A percentile compares a stretch with the other conserved stretches of the same genome.
These are phyloP conservation scores for Fratercula arctica DNA, from an alignment of 2,797 vertebrate genomes.

Conservation along the genomic window DNA sequence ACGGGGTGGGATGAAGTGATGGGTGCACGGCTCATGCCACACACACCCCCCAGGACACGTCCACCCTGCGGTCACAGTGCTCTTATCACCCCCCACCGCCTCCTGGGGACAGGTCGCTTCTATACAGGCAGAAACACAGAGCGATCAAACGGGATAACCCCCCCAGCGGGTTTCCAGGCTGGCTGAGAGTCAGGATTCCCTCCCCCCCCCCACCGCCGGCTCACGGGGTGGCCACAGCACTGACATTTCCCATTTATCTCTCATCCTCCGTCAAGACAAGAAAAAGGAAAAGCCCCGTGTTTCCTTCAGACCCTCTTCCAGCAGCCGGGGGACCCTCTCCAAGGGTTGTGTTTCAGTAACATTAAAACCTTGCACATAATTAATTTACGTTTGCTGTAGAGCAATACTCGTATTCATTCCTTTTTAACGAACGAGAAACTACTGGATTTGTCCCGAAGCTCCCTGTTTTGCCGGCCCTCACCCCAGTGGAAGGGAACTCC, in stretches of 20 bases:
- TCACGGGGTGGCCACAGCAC: background rate
- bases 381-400: slow-evolving; percentile 20
- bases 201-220: background rate
- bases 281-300: slow-evolving; percentile 4
- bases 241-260: background rate
- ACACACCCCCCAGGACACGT: fast-evolving
- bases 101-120: background rate
- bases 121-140: background rate
- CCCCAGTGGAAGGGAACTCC: background rate
- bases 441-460: background rate
- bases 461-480: background rate
- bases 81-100: background rate
- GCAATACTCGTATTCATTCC: background rate
- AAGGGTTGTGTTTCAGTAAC: slow-evolving; percentile 52
- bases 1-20: fast-evolving
- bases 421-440: background rate
- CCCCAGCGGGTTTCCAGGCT: fast-evolving
- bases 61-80: background rate
- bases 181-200: background rate
- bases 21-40: fast-evolving
- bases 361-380: slow-evolving; percentile 59
- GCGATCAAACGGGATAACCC: fast-evolving
- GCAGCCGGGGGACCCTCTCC: slow-evolving; percentile 39
- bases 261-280: background rate
- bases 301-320: slow-evolving; percentile 25